These are phyloP conservation scores for Chrysomela aeneicollis DNA, from an alignment of 2,888 invertebrate species.

Conservation along the genomic window DNA sequence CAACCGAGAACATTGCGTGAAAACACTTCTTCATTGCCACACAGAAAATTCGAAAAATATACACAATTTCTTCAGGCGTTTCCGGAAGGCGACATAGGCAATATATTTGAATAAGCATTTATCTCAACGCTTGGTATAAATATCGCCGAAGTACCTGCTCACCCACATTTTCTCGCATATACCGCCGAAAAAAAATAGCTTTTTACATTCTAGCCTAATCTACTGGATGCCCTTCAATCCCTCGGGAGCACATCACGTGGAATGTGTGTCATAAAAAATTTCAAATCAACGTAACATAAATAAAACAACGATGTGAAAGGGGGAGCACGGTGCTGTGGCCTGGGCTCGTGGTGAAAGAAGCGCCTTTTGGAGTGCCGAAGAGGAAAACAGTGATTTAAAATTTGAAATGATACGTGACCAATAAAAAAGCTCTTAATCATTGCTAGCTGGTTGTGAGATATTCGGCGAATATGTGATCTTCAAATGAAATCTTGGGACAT, in stretches of 20 bases:
- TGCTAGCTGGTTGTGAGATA: too few relatives aligned
- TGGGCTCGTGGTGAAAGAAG: slow-evolving; percentile 7
- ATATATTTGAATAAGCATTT: too few relatives aligned
- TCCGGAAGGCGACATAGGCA: too few relatives aligned
- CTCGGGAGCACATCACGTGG: slow-evolving; percentile 61
- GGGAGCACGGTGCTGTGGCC: slow-evolving; percentile 57
- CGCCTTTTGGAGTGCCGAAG: background rate
- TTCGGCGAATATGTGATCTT: too few relatives aligned
- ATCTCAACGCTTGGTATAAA: too few relatives aligned
- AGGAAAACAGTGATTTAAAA: background rate
- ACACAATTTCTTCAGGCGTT: too few relatives aligned
- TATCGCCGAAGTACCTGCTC: slow-evolving; percentile 6
- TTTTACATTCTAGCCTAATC: slow-evolving; percentile 49
- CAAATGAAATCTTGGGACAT: too few relatives aligned
- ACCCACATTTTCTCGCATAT: slow-evolving; percentile 24
- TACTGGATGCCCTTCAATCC: slow-evolving; percentile 63
- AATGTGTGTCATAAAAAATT: slow-evolving; percentile 58
- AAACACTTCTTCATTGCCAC: too few relatives aligned
- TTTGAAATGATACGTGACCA: too few relatives aligned
- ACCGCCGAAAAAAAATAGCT: slow-evolving; percentile 37
- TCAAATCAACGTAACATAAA: slow-evolving; percentile 49
- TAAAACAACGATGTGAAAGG: slow-evolving; percentile 40
- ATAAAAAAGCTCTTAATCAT: too few relatives aligned
- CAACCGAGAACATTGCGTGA: too few relatives aligned
- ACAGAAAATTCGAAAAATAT: too few relatives aligned